Percentiles rank a stretch among this genome's conserved stretches.
phyloP scores from a whole-genome alignment of 2,797 vertebrate species.

The Fringilla coelebs region DNA sequence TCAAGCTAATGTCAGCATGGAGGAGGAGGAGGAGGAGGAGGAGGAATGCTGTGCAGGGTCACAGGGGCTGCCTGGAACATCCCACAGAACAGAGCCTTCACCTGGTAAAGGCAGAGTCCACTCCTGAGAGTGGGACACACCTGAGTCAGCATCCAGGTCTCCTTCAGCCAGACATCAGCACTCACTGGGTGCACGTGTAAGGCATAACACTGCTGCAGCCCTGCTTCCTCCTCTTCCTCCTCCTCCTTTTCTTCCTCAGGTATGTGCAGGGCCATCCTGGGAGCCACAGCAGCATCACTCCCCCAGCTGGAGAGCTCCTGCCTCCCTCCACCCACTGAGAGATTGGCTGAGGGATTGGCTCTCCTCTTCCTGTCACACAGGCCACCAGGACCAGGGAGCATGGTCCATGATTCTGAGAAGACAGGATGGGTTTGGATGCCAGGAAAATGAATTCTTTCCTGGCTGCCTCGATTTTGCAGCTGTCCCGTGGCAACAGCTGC shows the following conservation, averaged over 20 bases:
- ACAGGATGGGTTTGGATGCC: not conserved
- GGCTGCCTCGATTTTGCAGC: not conserved
- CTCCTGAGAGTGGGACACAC: not conserved
- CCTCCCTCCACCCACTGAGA: not conserved
- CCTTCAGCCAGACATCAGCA: not conserved
- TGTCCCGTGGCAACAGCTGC: not conserved
- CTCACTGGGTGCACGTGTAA: accelerated
- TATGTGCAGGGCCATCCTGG: not conserved
- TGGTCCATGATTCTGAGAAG: not conserved
- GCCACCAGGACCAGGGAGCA: not conserved
- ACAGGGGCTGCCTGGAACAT: not conserved
- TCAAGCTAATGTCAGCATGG: accelerated
- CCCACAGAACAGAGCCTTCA: not conserved
- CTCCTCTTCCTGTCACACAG: not conserved
- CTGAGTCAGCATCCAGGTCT: not conserved
- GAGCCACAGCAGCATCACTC: not conserved
- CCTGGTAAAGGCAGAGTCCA: not conserved
- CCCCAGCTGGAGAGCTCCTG: not conserved
- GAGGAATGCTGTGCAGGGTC: not conserved
- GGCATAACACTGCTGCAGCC: accelerated
- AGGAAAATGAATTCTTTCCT: not conserved
- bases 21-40: not conserved
- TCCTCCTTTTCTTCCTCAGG: not conserved
- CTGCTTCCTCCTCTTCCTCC: not conserved
- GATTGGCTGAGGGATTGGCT: not conserved